Percentiles rank a stretch among this genome's conserved stretches.
Conservation (phyloP, 2,797 vertebrate genomes). For the Heteromormyrus szaboi region DNA sequence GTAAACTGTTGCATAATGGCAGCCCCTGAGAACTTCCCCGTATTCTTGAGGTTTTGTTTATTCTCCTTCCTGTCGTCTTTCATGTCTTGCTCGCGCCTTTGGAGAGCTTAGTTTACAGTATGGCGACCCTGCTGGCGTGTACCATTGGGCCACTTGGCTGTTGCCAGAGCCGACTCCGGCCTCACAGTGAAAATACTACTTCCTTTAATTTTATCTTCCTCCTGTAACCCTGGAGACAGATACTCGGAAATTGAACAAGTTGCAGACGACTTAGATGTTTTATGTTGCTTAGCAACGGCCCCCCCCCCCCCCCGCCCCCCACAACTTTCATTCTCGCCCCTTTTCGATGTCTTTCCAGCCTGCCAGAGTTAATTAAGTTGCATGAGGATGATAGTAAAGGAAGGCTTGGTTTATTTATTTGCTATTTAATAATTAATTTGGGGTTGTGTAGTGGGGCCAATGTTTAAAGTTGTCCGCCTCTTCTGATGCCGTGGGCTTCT, state of each 20-base stretch:
- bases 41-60: not conserved
- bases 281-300: conserved; percentile 74
- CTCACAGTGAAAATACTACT: conserved; percentile 6
- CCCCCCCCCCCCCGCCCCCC: conserved; percentile 36
- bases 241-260: conserved; percentile 59
- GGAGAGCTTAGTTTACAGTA: not conserved
- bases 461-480: conserved; percentile 41
- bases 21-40: not conserved
- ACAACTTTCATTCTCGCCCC: not conserved
- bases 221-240: conserved; percentile 66
- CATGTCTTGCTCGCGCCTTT: not conserved
- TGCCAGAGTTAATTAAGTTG: conserved; percentile 65
- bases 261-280: conserved; percentile 66
- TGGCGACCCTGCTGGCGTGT: not conserved
- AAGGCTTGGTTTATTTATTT: conserved; percentile 61
- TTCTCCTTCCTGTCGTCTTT: not conserved
- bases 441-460: conserved; percentile 39
- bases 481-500: conserved; percentile 39
- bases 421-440: conserved; percentile 60
- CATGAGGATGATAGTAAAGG: conserved; percentile 51
- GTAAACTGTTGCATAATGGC: not conserved
- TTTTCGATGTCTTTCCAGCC: conserved; percentile 34
- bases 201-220: conserved; percentile 44
- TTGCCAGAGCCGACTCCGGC: not conserved
- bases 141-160: not conserved